Evolutionary conservation across 2,888 invertebrate species (phyloP), one percentile per base, ranked within the genome.

Genomic region (Carabus problematicus): DNA sequence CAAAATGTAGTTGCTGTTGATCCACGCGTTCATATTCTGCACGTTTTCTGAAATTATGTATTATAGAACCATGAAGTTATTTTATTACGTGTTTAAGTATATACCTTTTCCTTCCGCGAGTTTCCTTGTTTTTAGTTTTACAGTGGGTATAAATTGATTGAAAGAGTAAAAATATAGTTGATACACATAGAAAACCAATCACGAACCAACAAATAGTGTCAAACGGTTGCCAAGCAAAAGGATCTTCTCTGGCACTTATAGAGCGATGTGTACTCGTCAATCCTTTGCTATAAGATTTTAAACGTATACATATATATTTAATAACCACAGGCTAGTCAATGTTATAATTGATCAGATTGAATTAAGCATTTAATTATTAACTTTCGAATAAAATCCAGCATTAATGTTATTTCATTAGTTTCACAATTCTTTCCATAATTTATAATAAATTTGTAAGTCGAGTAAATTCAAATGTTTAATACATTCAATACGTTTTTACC

Each of bases 151-250:
- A 71, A 67, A 71, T 49, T 58, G 49, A 42, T 14, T 61, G 63
- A 16, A 45, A 16, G 8, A 71, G 39, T 18, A 73, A 41, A 11
- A 68, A 43, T 12, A 75, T 12, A 8, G 72, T 69, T 18, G 72
- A 42, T 12, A 71, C n/a, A 11, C 68, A 40, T 54, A 75, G 58
- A n/a, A 72, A 70, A 8, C 73, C 40, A 45, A 74, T 66, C 12
- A 74, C 54, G 1, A 70, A 40, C 68, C 72, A 76, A 42, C 73
- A 72, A 40, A 76, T 72, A 14, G 77, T 77, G 71, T 80, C 80
- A 9, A 78, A 72, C 1, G 77, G 74, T 45, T 74, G 58, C 78
- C 79, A 81, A 67, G 76, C 75, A 1, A 74, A 72, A 3, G 76
- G 74, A 64, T 77, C 75, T 43, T 72, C 71, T 42, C 16, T 16